phyloP scores from a whole-genome alignment of 1,140 invertebrate species.

The Carcinoscorpius rotundicauda region DNA sequence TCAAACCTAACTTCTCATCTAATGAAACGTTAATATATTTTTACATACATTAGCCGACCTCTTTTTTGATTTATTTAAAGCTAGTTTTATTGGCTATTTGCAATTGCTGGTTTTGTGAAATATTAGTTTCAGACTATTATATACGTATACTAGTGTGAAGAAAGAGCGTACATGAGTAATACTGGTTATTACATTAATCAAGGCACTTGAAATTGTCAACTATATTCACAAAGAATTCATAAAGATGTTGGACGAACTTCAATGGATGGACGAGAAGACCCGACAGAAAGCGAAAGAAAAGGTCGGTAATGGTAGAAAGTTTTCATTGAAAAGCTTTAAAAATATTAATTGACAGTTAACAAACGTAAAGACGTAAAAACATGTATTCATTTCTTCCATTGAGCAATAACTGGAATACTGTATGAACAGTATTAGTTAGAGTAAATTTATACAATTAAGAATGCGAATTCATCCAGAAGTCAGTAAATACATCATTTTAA shows the following conservation, averaged over 20 bases:
- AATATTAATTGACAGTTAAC: not conserved
- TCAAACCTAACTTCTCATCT: too few species aligned
- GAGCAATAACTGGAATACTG: not conserved
- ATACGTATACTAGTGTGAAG: too few species aligned
- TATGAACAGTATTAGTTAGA: not conserved
- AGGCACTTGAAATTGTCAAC: constrained; percentile 27
- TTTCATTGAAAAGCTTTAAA: not conserved
- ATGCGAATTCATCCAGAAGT: too few species aligned
- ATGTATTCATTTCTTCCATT: not conserved
- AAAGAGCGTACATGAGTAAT: too few species aligned
- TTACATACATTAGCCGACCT: too few species aligned
- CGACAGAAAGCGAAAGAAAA: constrained; percentile 64
- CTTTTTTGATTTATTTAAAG: too few species aligned
- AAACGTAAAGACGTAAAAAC: not conserved
- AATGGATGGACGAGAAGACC: constrained; percentile 87
- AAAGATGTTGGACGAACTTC: constrained; percentile 50
- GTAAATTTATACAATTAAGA: not conserved
- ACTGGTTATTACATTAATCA: not conserved
- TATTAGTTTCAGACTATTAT: too few species aligned
- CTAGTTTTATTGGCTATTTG: too few species aligned
- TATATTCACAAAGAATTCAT: constrained; percentile 28
- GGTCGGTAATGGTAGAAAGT: constrained; percentile 20
- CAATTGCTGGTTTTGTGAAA: too few species aligned
- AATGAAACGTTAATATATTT: too few species aligned
- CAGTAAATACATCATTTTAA: too few species aligned